A percentile compares a stretch with the other conserved stretches of the same genome.
These are phyloP conservation scores for Hydropsyche tenuis DNA, from an alignment of 1,140 invertebrate genomes.

Conservation along the genomic window DNA sequence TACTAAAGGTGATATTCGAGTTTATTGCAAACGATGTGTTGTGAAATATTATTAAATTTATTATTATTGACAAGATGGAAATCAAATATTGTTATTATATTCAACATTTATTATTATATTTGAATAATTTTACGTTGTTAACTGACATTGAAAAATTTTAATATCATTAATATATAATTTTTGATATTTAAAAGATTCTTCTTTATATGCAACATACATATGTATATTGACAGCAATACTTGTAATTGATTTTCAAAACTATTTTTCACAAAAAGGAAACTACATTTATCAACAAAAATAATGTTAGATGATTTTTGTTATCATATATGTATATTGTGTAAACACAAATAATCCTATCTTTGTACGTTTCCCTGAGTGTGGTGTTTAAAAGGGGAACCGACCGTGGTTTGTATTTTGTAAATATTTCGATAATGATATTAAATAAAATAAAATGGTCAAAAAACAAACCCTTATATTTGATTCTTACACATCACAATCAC, in stretches of 20 bases:
- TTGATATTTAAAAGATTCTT: neutral
- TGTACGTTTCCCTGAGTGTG: conserved; percentile 20
- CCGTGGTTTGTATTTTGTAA: conserved; percentile 47
- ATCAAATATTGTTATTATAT: conserved; percentile 35
- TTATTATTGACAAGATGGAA: conserved; percentile 25
- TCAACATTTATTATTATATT: conserved; percentile 28
- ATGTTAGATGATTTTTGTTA: conserved; percentile 31
- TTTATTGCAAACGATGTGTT: conserved; percentile 28
- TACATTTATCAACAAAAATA: neutral
- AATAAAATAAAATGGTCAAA: conserved; percentile 28
- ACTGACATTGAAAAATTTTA: neutral
- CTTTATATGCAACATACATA: neutral
- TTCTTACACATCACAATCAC: too few species aligned
- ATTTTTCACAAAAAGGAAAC: neutral
- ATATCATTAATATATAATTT: too few species aligned
- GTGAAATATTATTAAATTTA: conserved; percentile 35
- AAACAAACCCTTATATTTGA: too few species aligned
- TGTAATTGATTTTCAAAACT: neutral
- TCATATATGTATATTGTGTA: conserved; percentile 9
- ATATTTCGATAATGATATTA: conserved; percentile 48
- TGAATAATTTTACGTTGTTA: conserved; percentile 20
- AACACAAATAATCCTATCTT: conserved; percentile 30
- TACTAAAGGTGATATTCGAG: conserved; percentile 35
- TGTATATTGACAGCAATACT: neutral
- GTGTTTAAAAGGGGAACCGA: conserved; percentile 2